A percentile compares a stretch with the other conserved stretches of the same genome.
Conservation (phyloP, 1,140 invertebrate species). For the Tribolium madens region DNA sequence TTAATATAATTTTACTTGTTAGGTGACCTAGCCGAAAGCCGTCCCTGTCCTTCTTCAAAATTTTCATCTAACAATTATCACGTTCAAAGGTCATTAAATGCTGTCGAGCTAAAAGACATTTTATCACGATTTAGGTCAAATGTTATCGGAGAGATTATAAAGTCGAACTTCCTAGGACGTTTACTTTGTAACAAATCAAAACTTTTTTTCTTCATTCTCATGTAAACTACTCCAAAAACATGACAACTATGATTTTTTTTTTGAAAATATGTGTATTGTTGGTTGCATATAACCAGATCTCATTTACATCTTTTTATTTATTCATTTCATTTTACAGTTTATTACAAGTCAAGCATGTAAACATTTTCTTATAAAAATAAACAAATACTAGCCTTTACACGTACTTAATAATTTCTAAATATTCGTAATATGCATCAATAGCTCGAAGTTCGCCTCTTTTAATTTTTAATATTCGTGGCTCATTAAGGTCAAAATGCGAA, state of each 20-base stretch:
- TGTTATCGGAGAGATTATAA: background rate
- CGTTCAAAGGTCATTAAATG: slow-evolving; percentile 27
- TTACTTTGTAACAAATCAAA: background rate
- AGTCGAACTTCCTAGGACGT: slow-evolving; percentile 22
- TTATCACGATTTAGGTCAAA: slow-evolving; percentile 26
- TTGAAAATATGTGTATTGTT: background rate
- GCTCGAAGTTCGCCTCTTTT: background rate
- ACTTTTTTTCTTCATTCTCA: too few species aligned
- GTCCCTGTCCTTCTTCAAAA: slow-evolving; percentile 30
- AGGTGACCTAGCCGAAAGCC: slow-evolving; percentile 15
- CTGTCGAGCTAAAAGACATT: slow-evolving; percentile 8
- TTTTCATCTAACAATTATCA: slow-evolving; percentile 8
- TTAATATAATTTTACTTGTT: background rate
- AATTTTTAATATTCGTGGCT: background rate
- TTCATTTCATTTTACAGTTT: background rate
- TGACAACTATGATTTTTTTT: background rate
- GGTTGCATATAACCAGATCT: background rate
- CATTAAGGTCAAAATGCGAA: background rate
- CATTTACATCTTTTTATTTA: background rate
- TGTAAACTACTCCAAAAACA: background rate
- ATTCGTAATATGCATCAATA: background rate
- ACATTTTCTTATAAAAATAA: background rate
- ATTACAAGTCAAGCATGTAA: background rate
- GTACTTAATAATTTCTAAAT: background rate
- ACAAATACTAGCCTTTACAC: too few species aligned